Evolutionary conservation across 2,888 invertebrate species (phyloP).

Genomic region (Agrochola litura): DNA sequence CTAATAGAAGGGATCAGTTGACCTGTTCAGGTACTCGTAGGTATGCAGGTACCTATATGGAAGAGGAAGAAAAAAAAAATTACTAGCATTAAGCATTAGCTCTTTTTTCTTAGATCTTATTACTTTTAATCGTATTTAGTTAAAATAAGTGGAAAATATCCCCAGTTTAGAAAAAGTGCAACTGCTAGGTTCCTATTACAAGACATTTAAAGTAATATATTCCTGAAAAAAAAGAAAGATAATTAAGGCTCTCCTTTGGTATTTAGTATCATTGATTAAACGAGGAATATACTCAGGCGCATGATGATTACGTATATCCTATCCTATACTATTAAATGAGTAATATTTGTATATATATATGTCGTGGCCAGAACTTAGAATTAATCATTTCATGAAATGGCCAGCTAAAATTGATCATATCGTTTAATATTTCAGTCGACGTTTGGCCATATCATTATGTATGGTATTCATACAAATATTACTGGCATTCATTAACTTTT

Average conservation of each 20-base stretch:
- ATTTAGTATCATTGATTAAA: neutral
- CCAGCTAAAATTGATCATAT: too few species aligned
- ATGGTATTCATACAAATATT: too few species aligned
- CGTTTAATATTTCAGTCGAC: too few species aligned
- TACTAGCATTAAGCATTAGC: neutral
- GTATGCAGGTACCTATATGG: neutral
- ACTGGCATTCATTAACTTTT: too few species aligned
- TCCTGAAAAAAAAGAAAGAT: neutral
- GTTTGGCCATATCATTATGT: too few species aligned
- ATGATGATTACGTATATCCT: neutral
- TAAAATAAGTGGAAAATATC: neutral
- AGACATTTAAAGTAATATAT: neutral
- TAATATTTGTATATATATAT: too few species aligned
- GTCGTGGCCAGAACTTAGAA: too few species aligned
- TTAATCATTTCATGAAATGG: too few species aligned
- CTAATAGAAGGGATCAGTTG: neutral
- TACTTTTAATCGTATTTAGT: neutral
- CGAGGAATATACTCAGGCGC: neutral
- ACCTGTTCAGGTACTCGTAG: neutral
- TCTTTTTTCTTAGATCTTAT: too few species aligned
- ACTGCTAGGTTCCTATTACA: neutral
- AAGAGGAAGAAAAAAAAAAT: conserved; percentile 1
- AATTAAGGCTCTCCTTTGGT: neutral
- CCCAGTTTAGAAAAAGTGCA: neutral
- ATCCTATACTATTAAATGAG: too few species aligned